A percentile compares a stretch with the other conserved stretches of the same genome.
Conservation (phyloP, 2,113 vertebrate species). For the Leptobrachium leishanense region DNA sequence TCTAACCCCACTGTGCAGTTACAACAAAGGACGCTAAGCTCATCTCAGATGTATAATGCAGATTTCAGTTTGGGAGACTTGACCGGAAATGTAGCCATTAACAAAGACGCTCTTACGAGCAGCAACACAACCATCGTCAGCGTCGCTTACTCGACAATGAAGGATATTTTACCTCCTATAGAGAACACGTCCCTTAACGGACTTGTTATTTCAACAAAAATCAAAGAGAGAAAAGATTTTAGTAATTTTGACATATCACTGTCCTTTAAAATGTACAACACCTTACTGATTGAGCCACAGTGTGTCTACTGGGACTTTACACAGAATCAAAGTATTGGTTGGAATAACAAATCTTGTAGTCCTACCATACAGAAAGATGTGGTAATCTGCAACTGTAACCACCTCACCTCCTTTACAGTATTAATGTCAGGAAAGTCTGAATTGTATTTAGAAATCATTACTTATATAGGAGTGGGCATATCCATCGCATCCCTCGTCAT, state of each 20-base stretch:
- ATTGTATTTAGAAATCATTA: slow-evolving; percentile 58
- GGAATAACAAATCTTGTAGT: slow-evolving; percentile 62
- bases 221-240: background rate
- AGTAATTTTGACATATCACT: slow-evolving; percentile 60
- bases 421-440: slow-evolving; percentile 71
- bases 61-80: slow-evolving; percentile 56
- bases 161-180: slow-evolving; percentile 55
- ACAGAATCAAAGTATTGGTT: slow-evolving; percentile 28
- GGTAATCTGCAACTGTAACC: slow-evolving; percentile 71
- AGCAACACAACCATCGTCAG: slow-evolving; percentile 56
- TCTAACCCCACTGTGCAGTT: slow-evolving; percentile 59
- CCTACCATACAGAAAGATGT: background rate
- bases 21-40: slow-evolving; percentile 2
- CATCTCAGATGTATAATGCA: slow-evolving; percentile 48
- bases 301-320: slow-evolving; percentile 79
- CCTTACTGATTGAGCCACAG: accelerated
- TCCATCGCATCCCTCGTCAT: slow-evolving; percentile 76
- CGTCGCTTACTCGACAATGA: slow-evolving; percentile 67
- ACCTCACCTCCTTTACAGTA: slow-evolving; percentile 82
- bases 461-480: slow-evolving; percentile 68
- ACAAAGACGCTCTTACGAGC: slow-evolving; percentile 8
- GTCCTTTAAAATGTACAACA: slow-evolving; percentile 60
- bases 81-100: slow-evolving; percentile 57
- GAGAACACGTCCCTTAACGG: background rate
- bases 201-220: slow-evolving; percentile 71